A percentile compares a stretch with the other conserved stretches of the same genome.
Conservation (phyloP, 2,888 invertebrate species). For the Tribolium freemani region DNA sequence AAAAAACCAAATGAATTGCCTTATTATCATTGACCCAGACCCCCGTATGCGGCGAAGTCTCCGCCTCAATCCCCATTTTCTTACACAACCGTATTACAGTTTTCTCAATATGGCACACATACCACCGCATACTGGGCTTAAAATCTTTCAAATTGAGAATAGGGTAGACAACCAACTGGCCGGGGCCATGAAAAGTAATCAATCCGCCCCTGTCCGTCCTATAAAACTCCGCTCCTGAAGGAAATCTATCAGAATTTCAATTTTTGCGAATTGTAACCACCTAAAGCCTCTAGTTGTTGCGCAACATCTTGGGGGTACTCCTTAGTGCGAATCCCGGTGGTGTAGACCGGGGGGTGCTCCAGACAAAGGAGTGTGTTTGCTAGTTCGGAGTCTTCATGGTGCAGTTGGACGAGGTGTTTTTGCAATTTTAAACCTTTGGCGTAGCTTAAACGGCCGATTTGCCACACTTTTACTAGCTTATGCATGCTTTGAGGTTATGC, state of each 20-base stretch:
- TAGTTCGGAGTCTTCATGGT: constrained; percentile 54
- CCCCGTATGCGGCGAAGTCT: constrained; percentile 85
- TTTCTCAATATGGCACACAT: constrained; percentile 82
- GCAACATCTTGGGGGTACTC: constrained; percentile 73
- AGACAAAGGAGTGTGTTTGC: constrained; percentile 76
- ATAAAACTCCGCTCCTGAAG: constrained; percentile 84
- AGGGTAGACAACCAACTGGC: constrained; percentile 97
- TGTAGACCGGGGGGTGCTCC: constrained; percentile 94
- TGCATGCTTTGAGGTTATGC: constrained; percentile 54
- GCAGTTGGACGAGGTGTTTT: constrained; percentile 67
- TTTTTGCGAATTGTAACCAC: not conserved
- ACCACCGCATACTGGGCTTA: constrained; percentile 84
- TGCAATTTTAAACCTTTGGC: constrained; percentile 72
- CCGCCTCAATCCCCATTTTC: constrained; percentile 78
- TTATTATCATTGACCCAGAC: constrained; percentile 91
- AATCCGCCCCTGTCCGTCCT: constrained; percentile 95
- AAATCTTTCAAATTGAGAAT: constrained; percentile 89
- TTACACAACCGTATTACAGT: constrained; percentile 82
- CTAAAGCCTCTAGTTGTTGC: constrained; percentile 2
- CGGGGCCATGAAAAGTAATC: constrained; percentile 98
- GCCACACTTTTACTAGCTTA: constrained; percentile 71
- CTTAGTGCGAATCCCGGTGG: constrained; percentile 89
- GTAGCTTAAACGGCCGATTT: constrained; percentile 73
- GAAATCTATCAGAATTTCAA: not conserved
- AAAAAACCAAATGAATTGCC: constrained; percentile 49